phyloP scores from a whole-genome alignment of 1,140 invertebrate species.

The Drosophila ananassae region DNA sequence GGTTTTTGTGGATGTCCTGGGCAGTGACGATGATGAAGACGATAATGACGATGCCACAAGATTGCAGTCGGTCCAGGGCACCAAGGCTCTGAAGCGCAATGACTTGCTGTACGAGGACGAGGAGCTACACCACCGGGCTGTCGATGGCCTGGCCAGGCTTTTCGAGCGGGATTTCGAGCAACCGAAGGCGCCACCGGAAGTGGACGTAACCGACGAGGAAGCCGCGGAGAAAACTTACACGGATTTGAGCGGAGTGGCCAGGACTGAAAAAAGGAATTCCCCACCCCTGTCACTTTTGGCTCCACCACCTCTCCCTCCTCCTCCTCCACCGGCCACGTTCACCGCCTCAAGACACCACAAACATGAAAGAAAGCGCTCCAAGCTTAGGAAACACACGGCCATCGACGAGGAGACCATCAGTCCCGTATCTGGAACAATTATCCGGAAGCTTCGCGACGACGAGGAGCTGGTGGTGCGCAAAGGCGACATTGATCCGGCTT shows the following conservation, averaged over 20 bases:
- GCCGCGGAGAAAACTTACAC: slow-evolving; percentile 84
- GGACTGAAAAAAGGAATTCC: slow-evolving; percentile 28
- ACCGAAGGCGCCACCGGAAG: neutral
- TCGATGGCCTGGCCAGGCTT: slow-evolving; percentile 76
- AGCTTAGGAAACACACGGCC: slow-evolving; percentile 89
- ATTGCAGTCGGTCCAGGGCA: slow-evolving; percentile 32
- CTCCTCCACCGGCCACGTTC: neutral
- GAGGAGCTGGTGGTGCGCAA: slow-evolving; percentile 92
- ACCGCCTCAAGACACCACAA: slow-evolving; percentile 54
- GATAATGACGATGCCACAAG: slow-evolving; percentile 7
- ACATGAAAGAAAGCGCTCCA: slow-evolving; percentile 86
- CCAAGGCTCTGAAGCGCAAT: slow-evolving; percentile 67
- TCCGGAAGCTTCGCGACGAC: slow-evolving; percentile 91
- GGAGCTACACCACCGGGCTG: slow-evolving; percentile 74
- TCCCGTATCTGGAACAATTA: slow-evolving; percentile 99
- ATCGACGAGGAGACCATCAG: slow-evolving; percentile 98
- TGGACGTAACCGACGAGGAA: slow-evolving; percentile 19
- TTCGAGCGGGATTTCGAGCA: slow-evolving; percentile 70
- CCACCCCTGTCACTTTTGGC: slow-evolving; percentile 45
- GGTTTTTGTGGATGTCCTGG: slow-evolving; percentile 47
- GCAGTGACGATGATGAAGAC: slow-evolving; percentile 58
- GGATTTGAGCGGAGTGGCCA: slow-evolving; percentile 84
- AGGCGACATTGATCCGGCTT: slow-evolving; percentile 98
- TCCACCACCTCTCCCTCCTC: slow-evolving; percentile 63
- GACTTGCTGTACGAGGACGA: slow-evolving; percentile 78